Conservation (phyloP, 92 coral and sea anemone genomes). For the Bergia sp. region DNA sequence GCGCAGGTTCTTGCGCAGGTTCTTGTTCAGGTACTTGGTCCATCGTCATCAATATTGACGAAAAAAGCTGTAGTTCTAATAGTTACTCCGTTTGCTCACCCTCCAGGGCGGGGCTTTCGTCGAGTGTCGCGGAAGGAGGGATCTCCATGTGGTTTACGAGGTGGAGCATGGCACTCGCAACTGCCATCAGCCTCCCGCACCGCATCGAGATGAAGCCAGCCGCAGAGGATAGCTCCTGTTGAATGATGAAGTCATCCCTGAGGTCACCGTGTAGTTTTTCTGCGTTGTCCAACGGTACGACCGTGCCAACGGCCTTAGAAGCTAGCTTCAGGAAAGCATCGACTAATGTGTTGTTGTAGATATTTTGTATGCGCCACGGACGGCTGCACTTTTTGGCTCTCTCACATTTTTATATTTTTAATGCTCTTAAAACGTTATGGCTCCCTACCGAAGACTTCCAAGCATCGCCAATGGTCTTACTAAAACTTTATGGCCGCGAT, state of each 20-base stretch:
- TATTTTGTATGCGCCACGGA: too few species aligned
- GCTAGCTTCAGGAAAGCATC: constrained; percentile 33
- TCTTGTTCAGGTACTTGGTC: not conserved
- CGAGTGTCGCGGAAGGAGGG: not conserved
- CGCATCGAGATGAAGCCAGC: constrained; percentile 31
- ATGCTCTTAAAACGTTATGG: too few species aligned
- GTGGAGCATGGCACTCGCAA: constrained; percentile 30
- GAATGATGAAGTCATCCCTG: constrained; percentile 23
- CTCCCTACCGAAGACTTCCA: too few species aligned
- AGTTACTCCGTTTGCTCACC: not conserved
- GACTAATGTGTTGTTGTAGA: constrained; percentile 1
- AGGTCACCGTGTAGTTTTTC: constrained; percentile 35
- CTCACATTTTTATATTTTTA: too few species aligned
- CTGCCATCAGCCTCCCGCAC: constrained; percentile 37
- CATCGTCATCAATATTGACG: not conserved
- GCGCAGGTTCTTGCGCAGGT: not conserved
- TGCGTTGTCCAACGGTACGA: constrained; percentile 15
- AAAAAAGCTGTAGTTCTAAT: too few species aligned
- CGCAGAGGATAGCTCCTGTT: constrained; percentile 9
- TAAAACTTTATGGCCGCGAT: too few species aligned
- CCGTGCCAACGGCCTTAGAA: constrained; percentile 30
- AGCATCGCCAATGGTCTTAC: too few species aligned
- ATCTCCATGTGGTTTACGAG: constrained; percentile 26
- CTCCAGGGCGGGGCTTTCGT: not conserved
- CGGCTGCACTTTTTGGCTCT: too few species aligned